Conservation (phyloP, 1,140 invertebrate genomes). For the Lysiphlebus fabarum region DNA sequence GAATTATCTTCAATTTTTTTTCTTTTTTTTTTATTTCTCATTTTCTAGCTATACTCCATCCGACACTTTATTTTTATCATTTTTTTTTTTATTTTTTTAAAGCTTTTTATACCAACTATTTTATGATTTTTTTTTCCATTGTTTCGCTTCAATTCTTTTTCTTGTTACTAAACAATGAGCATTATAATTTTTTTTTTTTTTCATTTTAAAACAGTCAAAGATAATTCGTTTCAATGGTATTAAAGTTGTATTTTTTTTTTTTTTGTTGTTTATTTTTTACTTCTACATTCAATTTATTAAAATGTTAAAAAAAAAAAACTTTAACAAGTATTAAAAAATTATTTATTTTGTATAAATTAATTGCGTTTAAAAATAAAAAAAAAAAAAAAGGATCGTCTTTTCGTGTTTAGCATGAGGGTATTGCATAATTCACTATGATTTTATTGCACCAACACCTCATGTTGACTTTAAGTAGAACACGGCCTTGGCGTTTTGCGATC, state of each 20-base stretch:
- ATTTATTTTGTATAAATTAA: too few species aligned
- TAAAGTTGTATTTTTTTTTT: too few species aligned
- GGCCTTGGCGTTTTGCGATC: conserved; percentile 14
- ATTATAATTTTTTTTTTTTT: conserved; percentile 9
- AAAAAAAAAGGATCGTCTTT: not conserved
- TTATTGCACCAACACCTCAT: not conserved
- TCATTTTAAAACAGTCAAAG: too few species aligned
- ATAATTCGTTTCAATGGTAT: too few species aligned
- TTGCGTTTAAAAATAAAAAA: not conserved
- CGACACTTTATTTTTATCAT: not conserved
- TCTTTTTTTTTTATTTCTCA: conserved; percentile 15
- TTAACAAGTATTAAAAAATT: too few species aligned
- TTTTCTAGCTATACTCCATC: conserved; percentile 1
- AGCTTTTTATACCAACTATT: conserved; percentile 2
- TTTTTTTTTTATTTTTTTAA: not conserved
- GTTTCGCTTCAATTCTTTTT: not conserved
- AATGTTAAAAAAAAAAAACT: too few species aligned
- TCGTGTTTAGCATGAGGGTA: not conserved
- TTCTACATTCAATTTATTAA: too few species aligned
- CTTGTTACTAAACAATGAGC: not conserved
- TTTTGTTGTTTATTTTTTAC: too few species aligned
- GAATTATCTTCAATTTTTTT: conserved; percentile 32
- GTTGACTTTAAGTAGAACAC: not conserved
- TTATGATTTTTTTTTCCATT: not conserved
- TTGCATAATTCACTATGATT: not conserved